Conservation (phyloP, 1,140 invertebrate species). For the Anastrepha ludens region DNA sequence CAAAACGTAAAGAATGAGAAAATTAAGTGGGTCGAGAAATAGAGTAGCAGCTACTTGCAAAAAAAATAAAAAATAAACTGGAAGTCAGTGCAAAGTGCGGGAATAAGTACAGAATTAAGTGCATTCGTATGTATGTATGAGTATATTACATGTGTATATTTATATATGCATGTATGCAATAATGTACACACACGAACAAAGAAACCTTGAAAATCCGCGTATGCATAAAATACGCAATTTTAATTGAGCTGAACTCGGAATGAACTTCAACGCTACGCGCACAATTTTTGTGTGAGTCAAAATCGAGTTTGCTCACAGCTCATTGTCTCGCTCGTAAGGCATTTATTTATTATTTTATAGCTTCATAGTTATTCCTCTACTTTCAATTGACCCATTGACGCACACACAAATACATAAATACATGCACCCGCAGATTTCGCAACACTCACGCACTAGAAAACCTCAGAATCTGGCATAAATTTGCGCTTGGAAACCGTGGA, state of each 20-base stretch:
- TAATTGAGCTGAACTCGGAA: constrained; percentile 41
- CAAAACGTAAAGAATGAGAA: constrained; percentile 46
- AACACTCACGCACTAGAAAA: neutral
- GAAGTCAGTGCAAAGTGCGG: too few relatives aligned
- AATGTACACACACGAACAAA: neutral
- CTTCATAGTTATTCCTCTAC: constrained; percentile 31
- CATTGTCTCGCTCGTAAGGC: constrained; percentile 6
- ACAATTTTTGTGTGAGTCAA: constrained; percentile 24
- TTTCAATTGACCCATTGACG: constrained; percentile 38
- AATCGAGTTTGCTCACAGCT: constrained; percentile 21
- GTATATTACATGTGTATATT: neutral
- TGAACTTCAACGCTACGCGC: neutral
- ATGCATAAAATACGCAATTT: constrained; percentile 52
- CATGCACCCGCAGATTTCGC: neutral
- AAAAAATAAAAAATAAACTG: neutral
- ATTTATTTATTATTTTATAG: constrained; percentile 50
- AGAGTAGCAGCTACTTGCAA: neutral
- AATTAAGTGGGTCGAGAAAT: constrained; percentile 10
- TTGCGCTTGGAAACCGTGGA: neutral
- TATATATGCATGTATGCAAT: neutral
- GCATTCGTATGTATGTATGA: neutral
- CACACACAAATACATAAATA: neutral
- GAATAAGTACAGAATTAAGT: neutral
- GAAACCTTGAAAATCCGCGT: constrained; percentile 44
- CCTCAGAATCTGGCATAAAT: neutral